Base-by-base conservation (phyloP, 2,113 vertebrate species). In the Crotophaga sulcirostris region DNA sequence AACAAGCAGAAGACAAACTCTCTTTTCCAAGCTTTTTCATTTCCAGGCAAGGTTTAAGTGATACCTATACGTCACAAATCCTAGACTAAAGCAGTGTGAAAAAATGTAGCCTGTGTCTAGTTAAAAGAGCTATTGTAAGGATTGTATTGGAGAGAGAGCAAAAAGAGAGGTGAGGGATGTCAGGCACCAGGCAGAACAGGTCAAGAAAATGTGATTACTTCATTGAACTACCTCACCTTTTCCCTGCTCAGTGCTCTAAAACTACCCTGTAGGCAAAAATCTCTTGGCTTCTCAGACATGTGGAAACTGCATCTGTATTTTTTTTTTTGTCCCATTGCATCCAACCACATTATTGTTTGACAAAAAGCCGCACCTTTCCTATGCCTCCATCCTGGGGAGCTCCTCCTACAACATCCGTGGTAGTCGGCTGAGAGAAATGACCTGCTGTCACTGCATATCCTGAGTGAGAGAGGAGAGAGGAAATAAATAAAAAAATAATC, bases 361-460 rank as follows among this genome's bases (percentile, higher is more conserved):
- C 76, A 77, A 81, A 94, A 87, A 94, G 64, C 42, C 97, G 28
- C 98, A 99, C 99, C 98, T 99, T 99, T 97, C 99, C 99, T 0
- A 98, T 97, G 93, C 98, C 98, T 89, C 98, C 99, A 58, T 99
- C 99, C 98, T 99, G 99, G 24, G 99, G 99, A n/a, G 99, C 99
- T 82, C 99, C 99, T 83, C 99, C 99, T 44, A 99, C 99, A 52
- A 99, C 88, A 12, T 99, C 99, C 1, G 98, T 98, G 56, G 98
- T 92, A 58, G 98, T 98, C 0, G 96, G 97, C 52, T 99, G 98
- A 58, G 99, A 99, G 97, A 99, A 99, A 94, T 99, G 99, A 87
- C 99, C 99, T 16, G 99, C 99, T 6, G 99, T 98, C 97, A 99
- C 99, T 0, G 99, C 99, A 12, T 99, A 99, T 89, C 99, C 99